phyloP scores from a whole-genome alignment of 2,113 vertebrate genomes.

The Phaethon lepturus region DNA sequence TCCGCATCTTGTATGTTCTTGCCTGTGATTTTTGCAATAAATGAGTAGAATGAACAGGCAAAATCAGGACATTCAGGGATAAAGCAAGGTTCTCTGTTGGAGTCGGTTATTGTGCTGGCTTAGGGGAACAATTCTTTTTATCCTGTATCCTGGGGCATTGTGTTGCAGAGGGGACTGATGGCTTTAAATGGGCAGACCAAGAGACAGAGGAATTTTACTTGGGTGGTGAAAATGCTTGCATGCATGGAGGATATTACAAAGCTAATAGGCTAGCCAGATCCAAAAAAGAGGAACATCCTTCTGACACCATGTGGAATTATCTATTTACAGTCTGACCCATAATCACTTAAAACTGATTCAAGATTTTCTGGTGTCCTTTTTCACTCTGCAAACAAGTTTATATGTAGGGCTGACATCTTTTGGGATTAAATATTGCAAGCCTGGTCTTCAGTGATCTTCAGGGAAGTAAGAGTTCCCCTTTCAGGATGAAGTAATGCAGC shows the following conservation, averaged over 20 bases:
- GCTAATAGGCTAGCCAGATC: background rate
- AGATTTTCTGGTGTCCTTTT: background rate
- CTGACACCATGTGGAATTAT: background rate
- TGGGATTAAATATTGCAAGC: background rate
- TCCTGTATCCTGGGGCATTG: background rate
- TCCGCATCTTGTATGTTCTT: background rate
- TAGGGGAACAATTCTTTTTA: background rate
- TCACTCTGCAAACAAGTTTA: background rate
- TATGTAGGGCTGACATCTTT: background rate
- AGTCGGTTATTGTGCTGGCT: background rate
- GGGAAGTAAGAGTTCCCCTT: background rate
- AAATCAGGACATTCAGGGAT: background rate
- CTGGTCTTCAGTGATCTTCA: background rate
- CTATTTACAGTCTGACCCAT: background rate
- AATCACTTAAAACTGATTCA: background rate
- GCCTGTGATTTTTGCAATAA: background rate
- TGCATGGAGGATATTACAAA: rapidly evolving
- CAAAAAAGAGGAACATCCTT: background rate
- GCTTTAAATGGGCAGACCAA: background rate
- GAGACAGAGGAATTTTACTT: background rate
- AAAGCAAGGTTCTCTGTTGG: background rate
- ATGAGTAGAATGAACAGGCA: background rate
- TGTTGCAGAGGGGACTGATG: background rate
- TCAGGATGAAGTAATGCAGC: background rate
- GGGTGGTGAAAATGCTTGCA: background rate